Percentiles rank a stretch among this genome's conserved stretches.
Evolutionary conservation across 2,113 vertebrate genomes (phyloP).

Genomic region (Herpailurus yagouaroundi): DNA sequence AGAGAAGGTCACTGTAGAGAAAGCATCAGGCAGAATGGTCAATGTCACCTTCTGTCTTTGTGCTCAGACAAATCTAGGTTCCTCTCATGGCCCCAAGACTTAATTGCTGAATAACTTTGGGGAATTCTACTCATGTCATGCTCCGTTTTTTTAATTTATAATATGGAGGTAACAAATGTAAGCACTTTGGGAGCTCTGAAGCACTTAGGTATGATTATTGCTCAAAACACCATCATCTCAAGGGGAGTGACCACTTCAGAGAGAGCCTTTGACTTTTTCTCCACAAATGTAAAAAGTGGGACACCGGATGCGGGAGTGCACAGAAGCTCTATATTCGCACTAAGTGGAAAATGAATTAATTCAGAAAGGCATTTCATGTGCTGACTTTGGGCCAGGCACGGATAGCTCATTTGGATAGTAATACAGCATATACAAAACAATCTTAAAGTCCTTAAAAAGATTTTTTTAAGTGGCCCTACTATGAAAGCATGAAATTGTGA

Average conservation of each 20-base stretch:
- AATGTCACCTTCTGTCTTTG: not conserved
- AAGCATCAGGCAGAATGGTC: not conserved
- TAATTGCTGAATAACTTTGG: not conserved
- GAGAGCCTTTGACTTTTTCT: not conserved
- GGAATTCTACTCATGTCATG: not conserved
- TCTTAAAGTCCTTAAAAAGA: not conserved
- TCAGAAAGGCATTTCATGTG: not conserved
- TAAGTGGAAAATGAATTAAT: not conserved
- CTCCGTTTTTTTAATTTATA: not conserved
- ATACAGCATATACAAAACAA: not conserved
- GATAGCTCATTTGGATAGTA: not conserved
- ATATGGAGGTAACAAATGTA: not conserved
- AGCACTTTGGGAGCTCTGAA: not conserved
- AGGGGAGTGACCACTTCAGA: not conserved
- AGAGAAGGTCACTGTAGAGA: not conserved
- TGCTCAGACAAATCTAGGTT: not conserved
- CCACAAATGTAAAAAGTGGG: not conserved
- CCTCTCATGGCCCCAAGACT: not conserved
- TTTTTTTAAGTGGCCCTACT: not conserved
- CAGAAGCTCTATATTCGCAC: not conserved
- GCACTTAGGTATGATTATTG: not conserved
- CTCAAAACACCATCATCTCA: not conserved
- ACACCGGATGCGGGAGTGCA: not conserved
- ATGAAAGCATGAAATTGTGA: not conserved
- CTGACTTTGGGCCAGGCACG: not conserved